A percentile compares a stretch with the other conserved stretches of the same genome.
These are phyloP conservation scores for Poeciliopsis gracilis DNA, from an alignment of 2,797 vertebrate species.

Conservation along the genomic window DNA sequence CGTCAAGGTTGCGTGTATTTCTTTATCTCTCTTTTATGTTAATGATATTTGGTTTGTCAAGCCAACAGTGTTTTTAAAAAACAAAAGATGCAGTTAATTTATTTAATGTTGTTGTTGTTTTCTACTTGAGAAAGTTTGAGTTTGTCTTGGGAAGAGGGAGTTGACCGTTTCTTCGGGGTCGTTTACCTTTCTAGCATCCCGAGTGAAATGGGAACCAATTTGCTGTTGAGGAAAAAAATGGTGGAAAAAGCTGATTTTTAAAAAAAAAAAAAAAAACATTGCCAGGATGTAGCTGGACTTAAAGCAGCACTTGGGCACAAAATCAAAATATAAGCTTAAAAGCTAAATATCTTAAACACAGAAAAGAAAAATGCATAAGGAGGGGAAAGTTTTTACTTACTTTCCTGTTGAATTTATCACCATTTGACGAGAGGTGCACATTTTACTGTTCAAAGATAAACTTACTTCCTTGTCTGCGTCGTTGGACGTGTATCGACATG, in stretches of 20 bases:
- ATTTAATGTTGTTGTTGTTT: not conserved
- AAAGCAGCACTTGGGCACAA: not conserved
- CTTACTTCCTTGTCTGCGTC: not conserved
- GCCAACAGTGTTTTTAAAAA: not conserved
- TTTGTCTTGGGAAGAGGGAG: slow-evolving; percentile 27
- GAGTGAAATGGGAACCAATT: slow-evolving; percentile 37
- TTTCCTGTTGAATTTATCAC: not conserved
- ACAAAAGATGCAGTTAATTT: not conserved
- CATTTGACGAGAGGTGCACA: not conserved
- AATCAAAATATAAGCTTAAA: not conserved
- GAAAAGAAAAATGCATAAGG: not conserved
- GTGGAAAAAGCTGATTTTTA: not conserved
- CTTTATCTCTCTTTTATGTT: not conserved
- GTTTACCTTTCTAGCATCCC: slow-evolving; percentile 51
- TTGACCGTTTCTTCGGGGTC: slow-evolving; percentile 32
- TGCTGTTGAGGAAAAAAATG: slow-evolving; percentile 8
- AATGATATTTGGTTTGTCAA: slow-evolving; percentile 6
- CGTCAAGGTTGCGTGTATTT: slow-evolving; percentile 7
- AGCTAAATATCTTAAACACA: not conserved
- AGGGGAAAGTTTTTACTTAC: not conserved
- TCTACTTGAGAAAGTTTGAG: slow-evolving; percentile 16
- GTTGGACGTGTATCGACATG: not conserved
- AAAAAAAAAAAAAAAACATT: not conserved
- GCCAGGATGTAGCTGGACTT: not conserved
- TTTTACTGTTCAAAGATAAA: not conserved